phyloP scores from a whole-genome alignment of 2,797 vertebrate genomes.

The Benthosema pterotum region DNA sequence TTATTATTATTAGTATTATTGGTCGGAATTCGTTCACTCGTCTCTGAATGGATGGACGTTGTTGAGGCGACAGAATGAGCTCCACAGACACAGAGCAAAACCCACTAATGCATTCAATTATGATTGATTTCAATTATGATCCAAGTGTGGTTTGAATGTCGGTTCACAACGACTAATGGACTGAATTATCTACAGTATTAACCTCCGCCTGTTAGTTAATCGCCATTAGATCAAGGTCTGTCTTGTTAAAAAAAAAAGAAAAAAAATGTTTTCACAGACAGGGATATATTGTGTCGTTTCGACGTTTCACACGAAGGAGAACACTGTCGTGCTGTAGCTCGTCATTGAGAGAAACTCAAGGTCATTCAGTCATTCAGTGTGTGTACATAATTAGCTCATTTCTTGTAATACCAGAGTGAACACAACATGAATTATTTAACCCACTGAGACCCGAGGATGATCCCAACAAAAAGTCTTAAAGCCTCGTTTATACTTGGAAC shows the following conservation, averaged over 20 bases:
- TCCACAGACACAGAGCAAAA: no score
- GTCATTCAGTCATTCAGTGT: conserved; percentile 49
- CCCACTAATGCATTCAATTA: no score
- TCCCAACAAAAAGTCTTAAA: no score
- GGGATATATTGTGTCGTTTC: neutral
- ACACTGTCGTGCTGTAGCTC: conserved; percentile 48
- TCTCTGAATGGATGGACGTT: no score
- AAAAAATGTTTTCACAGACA: conserved; percentile 14
- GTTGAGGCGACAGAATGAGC: no score
- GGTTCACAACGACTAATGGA: neutral
- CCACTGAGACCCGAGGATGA: no score
- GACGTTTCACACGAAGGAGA: conserved; percentile 21
- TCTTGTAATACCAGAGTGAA: conserved; percentile 45
- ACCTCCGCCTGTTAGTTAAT: conserved; percentile 23
- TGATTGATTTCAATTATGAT: conserved; percentile 15
- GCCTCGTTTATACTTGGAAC: no score
- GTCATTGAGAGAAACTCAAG: conserved; percentile 55
- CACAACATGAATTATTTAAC: conserved; percentile 43
- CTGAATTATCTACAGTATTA: conserved; percentile 18
- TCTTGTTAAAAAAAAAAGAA: neutral
- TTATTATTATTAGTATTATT: no score
- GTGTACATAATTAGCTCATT: conserved; percentile 62
- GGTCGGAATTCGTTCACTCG: no score
- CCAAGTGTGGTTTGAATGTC: conserved; percentile 3
- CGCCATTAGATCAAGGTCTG: conserved; percentile 40